Evolutionary conservation across 2,113 vertebrate species (phyloP).

Genomic region (Scatophagus argus): DNA sequence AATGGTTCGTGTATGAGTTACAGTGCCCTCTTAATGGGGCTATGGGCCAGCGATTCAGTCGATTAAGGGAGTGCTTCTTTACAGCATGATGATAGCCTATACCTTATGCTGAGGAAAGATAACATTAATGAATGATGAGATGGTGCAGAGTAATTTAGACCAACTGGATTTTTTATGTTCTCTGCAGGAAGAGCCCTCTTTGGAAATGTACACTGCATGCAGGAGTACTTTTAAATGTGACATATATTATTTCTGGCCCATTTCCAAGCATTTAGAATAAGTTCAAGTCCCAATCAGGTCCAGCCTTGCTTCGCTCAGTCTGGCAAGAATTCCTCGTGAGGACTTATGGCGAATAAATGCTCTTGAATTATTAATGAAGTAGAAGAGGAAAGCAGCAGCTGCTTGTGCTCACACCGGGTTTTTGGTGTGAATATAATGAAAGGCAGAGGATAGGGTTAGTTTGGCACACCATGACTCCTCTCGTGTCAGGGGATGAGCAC

Average conservation of each 20-base stretch:
- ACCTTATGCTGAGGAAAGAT: conserved; percentile 33
- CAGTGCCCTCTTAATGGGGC: conserved; percentile 22
- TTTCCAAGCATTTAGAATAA: conserved; percentile 53
- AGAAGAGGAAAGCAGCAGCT: conserved; percentile 59
- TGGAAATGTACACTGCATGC: background rate
- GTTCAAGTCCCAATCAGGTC: conserved; percentile 40
- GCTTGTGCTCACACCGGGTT: conserved; percentile 57
- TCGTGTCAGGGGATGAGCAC: conserved; percentile 34
- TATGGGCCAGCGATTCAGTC: conserved; percentile 39
- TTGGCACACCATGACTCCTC: conserved; percentile 33
- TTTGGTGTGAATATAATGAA: conserved; percentile 54
- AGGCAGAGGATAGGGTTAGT: conserved; percentile 35
- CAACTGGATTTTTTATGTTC: conserved; percentile 18
- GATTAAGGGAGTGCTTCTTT: conserved; percentile 35
- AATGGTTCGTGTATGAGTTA: conserved; percentile 33
- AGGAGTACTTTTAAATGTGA: conserved; percentile 9
- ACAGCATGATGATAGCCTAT: conserved; percentile 6
- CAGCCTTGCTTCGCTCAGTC: conserved; percentile 5
- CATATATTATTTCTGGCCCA: conserved; percentile 54
- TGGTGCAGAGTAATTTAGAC: conserved; percentile 40
- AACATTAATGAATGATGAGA: conserved; percentile 56
- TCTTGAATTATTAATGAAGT: conserved; percentile 68
- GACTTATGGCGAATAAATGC: conserved; percentile 26
- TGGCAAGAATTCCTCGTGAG: conserved; percentile 46
- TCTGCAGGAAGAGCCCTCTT: conserved; percentile 1